These are phyloP conservation scores for Galeopsomyia nigrocyanea DNA, from an alignment of 2,888 invertebrate species.

Conservation along the genomic window DNA sequence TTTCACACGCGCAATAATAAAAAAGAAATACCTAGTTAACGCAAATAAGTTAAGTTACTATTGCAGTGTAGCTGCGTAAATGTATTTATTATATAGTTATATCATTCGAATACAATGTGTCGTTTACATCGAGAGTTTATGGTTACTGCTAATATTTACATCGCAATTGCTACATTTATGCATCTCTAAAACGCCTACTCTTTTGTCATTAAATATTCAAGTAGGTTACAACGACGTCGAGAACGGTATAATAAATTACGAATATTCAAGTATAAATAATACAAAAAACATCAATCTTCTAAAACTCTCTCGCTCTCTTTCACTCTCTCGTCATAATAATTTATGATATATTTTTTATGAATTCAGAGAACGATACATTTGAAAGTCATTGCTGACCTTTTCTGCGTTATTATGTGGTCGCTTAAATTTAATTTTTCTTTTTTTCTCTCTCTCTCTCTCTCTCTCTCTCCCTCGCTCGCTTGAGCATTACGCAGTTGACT, in stretches of 20 bases:
- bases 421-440: background rate
- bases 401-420: background rate
- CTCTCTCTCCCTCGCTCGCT: slow-evolving; percentile 1
- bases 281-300: slow-evolving; percentile 35
- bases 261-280: slow-evolving; percentile 39
- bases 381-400: slow-evolving; percentile 4
- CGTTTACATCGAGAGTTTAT: slow-evolving; percentile 46
- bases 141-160: slow-evolving; percentile 48
- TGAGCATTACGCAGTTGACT: background rate
- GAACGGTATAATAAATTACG: slow-evolving; percentile 18
- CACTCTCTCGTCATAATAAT: slow-evolving; percentile 11
- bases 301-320: slow-evolving; percentile 1
- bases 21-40: too few species aligned
- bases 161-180: slow-evolving; percentile 32
- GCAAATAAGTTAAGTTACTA: background rate
- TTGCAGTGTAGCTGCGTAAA: slow-evolving; percentile 26
- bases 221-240: slow-evolving; percentile 18
- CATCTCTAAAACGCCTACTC: slow-evolving; percentile 32
- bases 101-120: slow-evolving; percentile 48
- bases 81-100: slow-evolving; percentile 44
- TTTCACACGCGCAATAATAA: background rate
- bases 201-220: slow-evolving; percentile 38
- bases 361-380: slow-evolving; percentile 20
- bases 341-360: slow-evolving; percentile 26
- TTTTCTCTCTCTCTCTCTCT: slow-evolving; percentile 1